Conservation (phyloP, 2,797 vertebrate genomes). For the Pygocentrus nattereri region DNA sequence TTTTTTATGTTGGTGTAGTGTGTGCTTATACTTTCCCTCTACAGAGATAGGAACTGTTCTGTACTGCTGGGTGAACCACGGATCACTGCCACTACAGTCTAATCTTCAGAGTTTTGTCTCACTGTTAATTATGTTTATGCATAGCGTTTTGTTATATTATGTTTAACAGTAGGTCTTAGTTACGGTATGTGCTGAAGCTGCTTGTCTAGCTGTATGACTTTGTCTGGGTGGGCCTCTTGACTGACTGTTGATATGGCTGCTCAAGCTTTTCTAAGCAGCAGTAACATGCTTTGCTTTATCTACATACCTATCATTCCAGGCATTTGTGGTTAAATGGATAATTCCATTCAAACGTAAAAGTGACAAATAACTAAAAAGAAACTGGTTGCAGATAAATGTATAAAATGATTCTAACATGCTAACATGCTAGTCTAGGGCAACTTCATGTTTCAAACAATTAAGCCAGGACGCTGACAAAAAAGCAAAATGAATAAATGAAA, state of each 20-base stretch:
- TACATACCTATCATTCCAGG: background rate
- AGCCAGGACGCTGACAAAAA: too few species aligned
- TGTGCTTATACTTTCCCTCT: background rate
- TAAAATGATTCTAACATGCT: too few species aligned
- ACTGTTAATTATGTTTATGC: constrained; percentile 1
- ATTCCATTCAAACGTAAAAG: too few species aligned
- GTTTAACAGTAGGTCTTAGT: background rate
- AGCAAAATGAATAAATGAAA: too few species aligned
- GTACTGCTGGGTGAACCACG: background rate
- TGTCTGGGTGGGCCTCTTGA: background rate
- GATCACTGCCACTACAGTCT: background rate
- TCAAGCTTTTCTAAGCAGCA: background rate
- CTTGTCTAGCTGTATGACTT: background rate
- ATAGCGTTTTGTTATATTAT: background rate
- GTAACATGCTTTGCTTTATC: background rate
- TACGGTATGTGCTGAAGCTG: background rate
- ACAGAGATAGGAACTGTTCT: background rate
- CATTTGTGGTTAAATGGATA: too few species aligned
- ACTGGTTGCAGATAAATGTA: too few species aligned
- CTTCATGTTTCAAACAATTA: too few species aligned
- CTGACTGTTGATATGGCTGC: background rate
- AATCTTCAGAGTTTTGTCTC: background rate
- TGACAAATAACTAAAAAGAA: too few species aligned
- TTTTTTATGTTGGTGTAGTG: background rate
- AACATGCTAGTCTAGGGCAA: too few species aligned